Base-by-base conservation (phyloP, 2,888 invertebrate species). In the Machimus atricapillus region DNA sequence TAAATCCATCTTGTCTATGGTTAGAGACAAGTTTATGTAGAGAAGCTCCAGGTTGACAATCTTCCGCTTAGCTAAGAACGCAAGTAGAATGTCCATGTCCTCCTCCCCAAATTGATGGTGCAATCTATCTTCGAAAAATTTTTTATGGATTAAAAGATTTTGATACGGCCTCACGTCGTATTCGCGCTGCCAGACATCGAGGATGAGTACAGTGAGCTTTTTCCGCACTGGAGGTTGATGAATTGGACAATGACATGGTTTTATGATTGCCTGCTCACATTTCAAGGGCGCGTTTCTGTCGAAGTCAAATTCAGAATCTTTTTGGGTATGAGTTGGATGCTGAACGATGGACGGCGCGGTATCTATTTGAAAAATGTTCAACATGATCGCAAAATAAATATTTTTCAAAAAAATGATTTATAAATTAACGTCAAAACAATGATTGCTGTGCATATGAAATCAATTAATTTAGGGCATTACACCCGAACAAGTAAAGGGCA, bases 131-230 rank as follows among this genome's bases (percentile, higher is more conserved):
- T 91, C 90, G 77, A 91, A 92, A 19, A 90, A 89, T 76, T 89
- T 86, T n/a, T 89, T 89, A 37, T 89, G 89, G 76, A 92, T 90
- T 83, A 89, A 87, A 78, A 92, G 91, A 86, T 90, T 73, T 0
- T 86, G 40, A 87, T 91, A 93, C 0, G 92, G 93, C 1, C 91
- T 89, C 43, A 88, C 85, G 81, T 91, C 91, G 85, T 91, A 91
- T 89, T 92, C 92, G 8, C 91, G 90, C 89, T 92, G 92, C 93
- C 92, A 92, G 82, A 91, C 91, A 27, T 91, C 90, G 2, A 92
- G 89, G 81, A 92, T 88, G 23, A 91, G 83, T 0, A 88, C 7
- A 0, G 89, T 89, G 23, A 91, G 73, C 2, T 73, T 83, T 23
- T 37, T 66, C n/a, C 6, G 66, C 3, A 14, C 46, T 66, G 2